phyloP scores from a whole-genome alignment of 2,888 invertebrate genomes.

The Eutolmus rufibarbis region DNA sequence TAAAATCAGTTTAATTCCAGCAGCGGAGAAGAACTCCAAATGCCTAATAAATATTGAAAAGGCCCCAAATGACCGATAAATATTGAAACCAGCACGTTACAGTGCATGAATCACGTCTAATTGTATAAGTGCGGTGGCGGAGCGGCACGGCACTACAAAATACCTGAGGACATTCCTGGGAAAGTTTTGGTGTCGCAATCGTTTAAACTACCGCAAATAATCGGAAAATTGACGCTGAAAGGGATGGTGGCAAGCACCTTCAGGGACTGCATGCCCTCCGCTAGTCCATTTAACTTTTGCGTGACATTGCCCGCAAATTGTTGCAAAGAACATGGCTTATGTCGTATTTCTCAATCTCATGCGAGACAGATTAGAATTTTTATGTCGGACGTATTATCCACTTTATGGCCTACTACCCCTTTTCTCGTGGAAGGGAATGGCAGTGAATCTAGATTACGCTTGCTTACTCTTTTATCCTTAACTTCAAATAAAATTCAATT shows the following conservation, averaged over 20 bases:
- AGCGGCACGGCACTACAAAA: neutral
- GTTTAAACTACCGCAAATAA: neutral
- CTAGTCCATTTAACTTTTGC: neutral
- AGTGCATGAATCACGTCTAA: neutral
- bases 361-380: neutral
- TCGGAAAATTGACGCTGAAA: neutral
- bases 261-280: neutral
- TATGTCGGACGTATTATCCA: neutral
- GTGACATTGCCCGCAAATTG: neutral
- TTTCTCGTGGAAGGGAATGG: neutral
- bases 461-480: constrained; percentile 8
- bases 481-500: constrained; percentile 40
- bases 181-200: neutral
- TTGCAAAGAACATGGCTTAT: neutral
- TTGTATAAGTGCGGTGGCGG: neutral
- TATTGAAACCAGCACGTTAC: neutral
- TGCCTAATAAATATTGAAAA: neutral
- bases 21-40: neutral
- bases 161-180: neutral
- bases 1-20: neutral
- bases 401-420: neutral
- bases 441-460: neutral
- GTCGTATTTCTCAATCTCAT: neutral
- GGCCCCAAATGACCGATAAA: neutral
- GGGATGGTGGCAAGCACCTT: neutral